Evolutionary conservation across 1,140 invertebrate species (phyloP).

Genomic region (Drosophila lacertosa): DNA sequence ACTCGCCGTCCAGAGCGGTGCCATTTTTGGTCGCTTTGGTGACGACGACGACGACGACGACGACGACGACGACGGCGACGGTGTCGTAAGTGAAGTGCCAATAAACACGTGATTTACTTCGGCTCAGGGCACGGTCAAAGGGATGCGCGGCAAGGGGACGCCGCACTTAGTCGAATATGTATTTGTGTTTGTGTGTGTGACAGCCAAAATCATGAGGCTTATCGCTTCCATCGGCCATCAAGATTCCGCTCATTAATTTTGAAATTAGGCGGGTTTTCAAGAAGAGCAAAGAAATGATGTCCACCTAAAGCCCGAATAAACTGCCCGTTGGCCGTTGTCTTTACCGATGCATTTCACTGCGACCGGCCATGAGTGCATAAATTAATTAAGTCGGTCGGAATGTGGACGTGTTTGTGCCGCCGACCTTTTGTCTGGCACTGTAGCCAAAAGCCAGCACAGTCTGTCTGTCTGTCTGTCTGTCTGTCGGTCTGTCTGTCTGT

Average conservation of each 20-base stretch:
- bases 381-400: slow-evolving; percentile 83
- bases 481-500: slow-evolving; percentile 8
- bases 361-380: slow-evolving; percentile 79
- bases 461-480: slow-evolving; percentile 16
- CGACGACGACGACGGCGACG: slow-evolving; percentile 71
- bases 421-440: slow-evolving; percentile 83
- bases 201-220: slow-evolving; percentile 77
- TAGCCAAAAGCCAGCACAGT: slow-evolving; percentile 36
- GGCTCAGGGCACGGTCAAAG: slow-evolving; percentile 45
- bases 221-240: slow-evolving; percentile 82
- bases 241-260: slow-evolving; percentile 84
- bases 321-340: slow-evolving; percentile 2
- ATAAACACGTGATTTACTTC: slow-evolving; percentile 80
- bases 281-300: slow-evolving; percentile 70
- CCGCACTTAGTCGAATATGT: slow-evolving; percentile 35
- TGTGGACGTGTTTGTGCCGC: slow-evolving; percentile 80
- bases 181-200: slow-evolving; percentile 44
- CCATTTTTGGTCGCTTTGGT: slow-evolving; percentile 76
- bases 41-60: slow-evolving; percentile 67
- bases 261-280: slow-evolving; percentile 83
- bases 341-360: slow-evolving; percentile 57
- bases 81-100: slow-evolving; percentile 80
- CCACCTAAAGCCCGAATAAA: slow-evolving; percentile 69
- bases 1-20: slow-evolving; percentile 57
- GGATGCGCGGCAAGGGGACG: slow-evolving; percentile 38